These are phyloP conservation scores for Coelopa pilipes DNA, from an alignment of 2,888 invertebrate species.

Conservation along the genomic window DNA sequence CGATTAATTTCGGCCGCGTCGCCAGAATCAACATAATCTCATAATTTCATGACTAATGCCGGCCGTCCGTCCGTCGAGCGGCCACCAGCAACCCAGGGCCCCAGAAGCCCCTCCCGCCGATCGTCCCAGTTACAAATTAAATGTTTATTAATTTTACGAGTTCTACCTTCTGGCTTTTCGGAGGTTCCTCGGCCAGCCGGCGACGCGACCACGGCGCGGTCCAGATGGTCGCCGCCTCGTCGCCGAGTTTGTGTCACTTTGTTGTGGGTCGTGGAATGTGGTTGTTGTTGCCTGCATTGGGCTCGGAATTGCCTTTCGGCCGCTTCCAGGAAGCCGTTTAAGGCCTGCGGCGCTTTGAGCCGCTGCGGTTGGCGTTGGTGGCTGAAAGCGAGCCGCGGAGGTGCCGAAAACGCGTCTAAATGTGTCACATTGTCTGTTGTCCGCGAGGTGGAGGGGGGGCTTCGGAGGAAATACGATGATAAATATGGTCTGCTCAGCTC, in stretches of 20 bases:
- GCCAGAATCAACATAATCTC: slow-evolving; percentile 33
- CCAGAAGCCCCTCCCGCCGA: neutral
- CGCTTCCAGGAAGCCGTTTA: too few species aligned
- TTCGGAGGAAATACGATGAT: too few species aligned
- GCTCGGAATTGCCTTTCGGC: too few species aligned
- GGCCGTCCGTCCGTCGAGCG: neutral
- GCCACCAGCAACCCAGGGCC: slow-evolving; percentile 9
- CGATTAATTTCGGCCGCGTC: neutral
- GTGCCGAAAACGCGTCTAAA: too few species aligned
- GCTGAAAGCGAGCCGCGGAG: too few species aligned
- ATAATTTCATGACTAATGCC: slow-evolving; percentile 30
- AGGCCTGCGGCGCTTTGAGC: too few species aligned
- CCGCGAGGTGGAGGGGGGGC: too few species aligned
- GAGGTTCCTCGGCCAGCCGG: neutral
- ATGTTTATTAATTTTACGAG: slow-evolving; percentile 31
- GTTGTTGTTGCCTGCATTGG: too few species aligned
- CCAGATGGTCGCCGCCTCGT: neutral
- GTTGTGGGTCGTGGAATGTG: slow-evolving; percentile 1
- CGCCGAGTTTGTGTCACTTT: slow-evolving; percentile 34
- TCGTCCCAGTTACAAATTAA: slow-evolving; percentile 26
- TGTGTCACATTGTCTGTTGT: too few species aligned
- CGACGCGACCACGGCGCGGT: too few species aligned
- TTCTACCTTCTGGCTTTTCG: neutral
- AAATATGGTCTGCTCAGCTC: too few species aligned
- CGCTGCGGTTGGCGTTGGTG: too few species aligned